Evolutionary conservation across 2,888 invertebrate species (phyloP).

Genomic region (Chrysolina americana): DNA sequence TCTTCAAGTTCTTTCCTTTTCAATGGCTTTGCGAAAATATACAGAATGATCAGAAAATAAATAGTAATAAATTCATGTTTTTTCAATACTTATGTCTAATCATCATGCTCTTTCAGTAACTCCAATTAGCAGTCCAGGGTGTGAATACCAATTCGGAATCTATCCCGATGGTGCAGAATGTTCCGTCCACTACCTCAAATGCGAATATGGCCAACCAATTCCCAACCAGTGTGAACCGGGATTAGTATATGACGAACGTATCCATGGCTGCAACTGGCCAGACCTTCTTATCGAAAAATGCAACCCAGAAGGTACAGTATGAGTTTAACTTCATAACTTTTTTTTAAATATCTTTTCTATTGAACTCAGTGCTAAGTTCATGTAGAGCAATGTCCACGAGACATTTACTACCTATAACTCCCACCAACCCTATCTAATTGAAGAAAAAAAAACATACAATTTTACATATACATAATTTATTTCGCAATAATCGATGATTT

Average conservation of each 20-base stretch:
- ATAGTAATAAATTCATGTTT: too few relatives aligned
- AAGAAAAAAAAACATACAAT: too few relatives aligned
- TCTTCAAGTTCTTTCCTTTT: too few relatives aligned
- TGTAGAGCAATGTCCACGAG: too few relatives aligned
- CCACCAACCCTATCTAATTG: too few relatives aligned
- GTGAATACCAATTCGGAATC: conserved; percentile 91
- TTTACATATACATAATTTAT: too few relatives aligned
- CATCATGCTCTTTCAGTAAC: conserved; percentile 74
- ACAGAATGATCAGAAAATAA: too few relatives aligned
- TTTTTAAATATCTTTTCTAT: too few relatives aligned
- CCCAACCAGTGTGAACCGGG: conserved; percentile 89
- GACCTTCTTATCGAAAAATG: conserved; percentile 89
- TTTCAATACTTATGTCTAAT: neutral
- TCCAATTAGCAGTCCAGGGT: conserved; percentile 85
- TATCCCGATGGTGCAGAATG: conserved; percentile 87
- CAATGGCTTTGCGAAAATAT: too few relatives aligned
- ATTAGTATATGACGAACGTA: conserved; percentile 89
- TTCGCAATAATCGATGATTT: too few relatives aligned
- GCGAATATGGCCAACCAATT: conserved; percentile 85
- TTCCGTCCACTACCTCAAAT: conserved; percentile 89
- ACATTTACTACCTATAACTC: too few relatives aligned
- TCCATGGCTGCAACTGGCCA: conserved; percentile 94
- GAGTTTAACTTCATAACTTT: neutral
- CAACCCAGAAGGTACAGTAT: conserved; percentile 85
- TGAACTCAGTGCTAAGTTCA: too few relatives aligned